phyloP scores from a whole-genome alignment of 2,888 invertebrate species.

The Melanostoma scalare region DNA sequence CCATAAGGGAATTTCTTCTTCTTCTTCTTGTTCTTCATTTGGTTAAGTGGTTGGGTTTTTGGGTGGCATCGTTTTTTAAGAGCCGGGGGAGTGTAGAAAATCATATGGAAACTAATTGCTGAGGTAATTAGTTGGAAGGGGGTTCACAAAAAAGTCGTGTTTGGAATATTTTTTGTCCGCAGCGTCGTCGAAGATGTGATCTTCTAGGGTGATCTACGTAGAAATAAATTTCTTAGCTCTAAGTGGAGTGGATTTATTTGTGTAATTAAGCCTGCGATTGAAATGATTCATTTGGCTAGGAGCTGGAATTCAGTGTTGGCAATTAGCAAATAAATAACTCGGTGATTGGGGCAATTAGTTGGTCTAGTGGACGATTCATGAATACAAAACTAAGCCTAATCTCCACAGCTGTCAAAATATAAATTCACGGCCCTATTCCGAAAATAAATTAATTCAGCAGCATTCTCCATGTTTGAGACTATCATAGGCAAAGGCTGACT shows the following conservation, averaged over 20 bases:
- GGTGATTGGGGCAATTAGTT: slow-evolving; percentile 31
- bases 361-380: not conserved
- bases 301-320: slow-evolving; percentile 41
- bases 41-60: slow-evolving; percentile 37
- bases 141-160: slow-evolving; percentile 54
- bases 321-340: slow-evolving; percentile 48
- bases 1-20: slow-evolving; percentile 25
- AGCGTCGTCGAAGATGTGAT: slow-evolving; percentile 14
- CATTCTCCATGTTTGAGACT: slow-evolving; percentile 1
- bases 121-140: slow-evolving; percentile 61
- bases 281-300: slow-evolving; percentile 40
- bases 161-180: slow-evolving; percentile 38
- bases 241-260: slow-evolving; percentile 53
- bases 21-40: slow-evolving; percentile 7
- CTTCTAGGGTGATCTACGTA: slow-evolving; percentile 50
- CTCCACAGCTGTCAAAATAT: slow-evolving; percentile 36
- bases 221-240: slow-evolving; percentile 3
- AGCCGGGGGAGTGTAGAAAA: slow-evolving; percentile 64
- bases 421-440: slow-evolving; percentile 1
- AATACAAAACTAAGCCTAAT: slow-evolving; percentile 11
- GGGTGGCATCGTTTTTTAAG: slow-evolving; percentile 56
- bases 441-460: slow-evolving; percentile 21
- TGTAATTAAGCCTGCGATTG: slow-evolving; percentile 53
- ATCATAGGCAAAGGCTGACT: not conserved
- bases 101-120: slow-evolving; percentile 68